These are phyloP conservation scores for Aethina tumida DNA, from an alignment of 1,140 invertebrate genomes.

Conservation along the genomic window DNA sequence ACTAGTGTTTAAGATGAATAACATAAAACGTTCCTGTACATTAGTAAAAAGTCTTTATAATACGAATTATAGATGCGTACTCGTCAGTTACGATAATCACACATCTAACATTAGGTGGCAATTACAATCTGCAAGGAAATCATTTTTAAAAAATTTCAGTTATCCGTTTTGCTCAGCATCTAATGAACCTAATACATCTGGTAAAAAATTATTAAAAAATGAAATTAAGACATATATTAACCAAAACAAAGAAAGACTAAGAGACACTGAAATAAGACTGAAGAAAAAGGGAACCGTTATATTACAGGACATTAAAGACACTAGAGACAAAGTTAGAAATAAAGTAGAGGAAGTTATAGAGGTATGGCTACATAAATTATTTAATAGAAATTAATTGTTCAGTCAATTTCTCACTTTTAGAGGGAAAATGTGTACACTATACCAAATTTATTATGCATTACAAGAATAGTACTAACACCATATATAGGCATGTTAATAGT, in stretches of 20 bases:
- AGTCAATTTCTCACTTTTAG: slow-evolving; percentile 37
- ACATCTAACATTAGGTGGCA: no score
- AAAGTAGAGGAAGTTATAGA: slow-evolving; percentile 59
- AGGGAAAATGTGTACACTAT: slow-evolving; percentile 89
- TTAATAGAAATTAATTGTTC: neutral
- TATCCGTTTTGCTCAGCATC: no score
- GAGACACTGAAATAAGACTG: slow-evolving; percentile 44
- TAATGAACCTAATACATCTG: no score
- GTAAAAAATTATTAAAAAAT: slow-evolving; percentile 13
- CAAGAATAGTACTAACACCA: slow-evolving; percentile 75
- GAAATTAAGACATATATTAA: slow-evolving; percentile 36
- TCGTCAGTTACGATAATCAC: no score
- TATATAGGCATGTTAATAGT: slow-evolving; percentile 72
- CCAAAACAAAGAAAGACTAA: slow-evolving; percentile 46
- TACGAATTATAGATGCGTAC: no score
- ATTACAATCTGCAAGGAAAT: no score
- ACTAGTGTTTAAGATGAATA: no score
- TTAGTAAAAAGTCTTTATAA: no score
- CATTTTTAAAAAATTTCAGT: no score
- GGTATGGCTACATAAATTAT: slow-evolving; percentile 29
- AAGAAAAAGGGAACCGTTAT: slow-evolving; percentile 46
- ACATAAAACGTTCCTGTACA: no score
- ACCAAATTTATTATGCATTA: slow-evolving; percentile 80
- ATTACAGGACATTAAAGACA: slow-evolving; percentile 56
- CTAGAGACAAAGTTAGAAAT: slow-evolving; percentile 45